Conservation (phyloP, 1,140 invertebrate species). For the Scaptomyza pallida region DNA sequence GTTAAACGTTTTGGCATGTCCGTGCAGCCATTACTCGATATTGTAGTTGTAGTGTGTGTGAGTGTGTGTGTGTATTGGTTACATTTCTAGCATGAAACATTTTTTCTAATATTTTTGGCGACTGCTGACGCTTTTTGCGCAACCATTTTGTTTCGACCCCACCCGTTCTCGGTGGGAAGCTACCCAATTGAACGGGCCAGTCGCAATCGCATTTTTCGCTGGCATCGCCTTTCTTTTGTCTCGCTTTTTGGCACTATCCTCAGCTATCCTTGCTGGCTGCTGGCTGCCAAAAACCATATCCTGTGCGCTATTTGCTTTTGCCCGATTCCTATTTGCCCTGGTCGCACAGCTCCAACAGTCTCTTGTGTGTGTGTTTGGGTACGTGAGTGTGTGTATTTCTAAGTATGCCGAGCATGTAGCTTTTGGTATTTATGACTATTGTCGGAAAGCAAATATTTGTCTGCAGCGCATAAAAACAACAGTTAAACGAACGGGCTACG, state of each 20-base stretch:
- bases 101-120: slow-evolving; percentile 75
- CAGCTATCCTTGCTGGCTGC: slow-evolving; percentile 35
- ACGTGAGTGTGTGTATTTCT: slow-evolving; percentile 67
- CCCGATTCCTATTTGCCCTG: slow-evolving; percentile 80
- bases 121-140: slow-evolving; percentile 78
- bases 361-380: slow-evolving; percentile 15
- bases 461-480: slow-evolving; percentile 84
- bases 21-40: slow-evolving; percentile 54
- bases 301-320: slow-evolving; percentile 78
- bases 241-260: slow-evolving; percentile 66
- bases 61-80: slow-evolving; percentile 25
- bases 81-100: slow-evolving; percentile 37
- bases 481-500: slow-evolving; percentile 83
- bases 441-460: slow-evolving; percentile 84
- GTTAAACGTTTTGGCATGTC: slow-evolving; percentile 68
- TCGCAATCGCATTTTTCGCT: slow-evolving; percentile 54
- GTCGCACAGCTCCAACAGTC: slow-evolving; percentile 18
- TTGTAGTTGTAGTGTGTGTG: neutral
- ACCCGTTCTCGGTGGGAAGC: slow-evolving; percentile 11
- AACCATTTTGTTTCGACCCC: slow-evolving; percentile 69
- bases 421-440: slow-evolving; percentile 84
- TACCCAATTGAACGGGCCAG: slow-evolving; percentile 26
- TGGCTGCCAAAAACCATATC: slow-evolving; percentile 78
- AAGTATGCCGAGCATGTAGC: slow-evolving; percentile 84
- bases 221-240: slow-evolving; percentile 60